A percentile compares a stretch with the other conserved stretches of the same genome.
Evolutionary conservation across 2,888 invertebrate genomes (phyloP).

Genomic region (Kryphioiulus occultus): DNA sequence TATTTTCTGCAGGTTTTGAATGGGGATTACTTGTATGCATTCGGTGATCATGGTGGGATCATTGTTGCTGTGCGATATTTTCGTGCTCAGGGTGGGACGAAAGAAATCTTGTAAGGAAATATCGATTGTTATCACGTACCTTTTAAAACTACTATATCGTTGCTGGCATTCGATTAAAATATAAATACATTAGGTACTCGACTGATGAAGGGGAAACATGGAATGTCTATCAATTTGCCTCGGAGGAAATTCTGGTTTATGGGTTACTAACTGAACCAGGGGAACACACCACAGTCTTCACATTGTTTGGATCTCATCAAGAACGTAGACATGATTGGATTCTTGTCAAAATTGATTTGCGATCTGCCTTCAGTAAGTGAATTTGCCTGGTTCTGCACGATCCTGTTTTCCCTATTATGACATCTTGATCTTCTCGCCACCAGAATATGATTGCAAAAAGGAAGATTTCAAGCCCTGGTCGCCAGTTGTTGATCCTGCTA

Average conservation of each 20-base stretch:
- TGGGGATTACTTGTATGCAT: slow-evolving; percentile 84
- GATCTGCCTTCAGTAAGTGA: slow-evolving; percentile 66
- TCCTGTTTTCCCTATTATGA: not conserved
- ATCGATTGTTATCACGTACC: not conserved
- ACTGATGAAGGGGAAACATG: slow-evolving; percentile 85
- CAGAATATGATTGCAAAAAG: slow-evolving; percentile 69
- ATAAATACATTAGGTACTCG: slow-evolving; percentile 70
- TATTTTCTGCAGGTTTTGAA: slow-evolving; percentile 66
- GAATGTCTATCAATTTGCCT: slow-evolving; percentile 74
- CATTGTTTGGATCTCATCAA: slow-evolving; percentile 84
- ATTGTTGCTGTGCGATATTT: slow-evolving; percentile 84
- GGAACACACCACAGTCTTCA: slow-evolving; percentile 90
- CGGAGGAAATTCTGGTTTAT: slow-evolving; percentile 80
- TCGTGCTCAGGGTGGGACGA: slow-evolving; percentile 77
- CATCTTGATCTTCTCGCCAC: slow-evolving; percentile 54
- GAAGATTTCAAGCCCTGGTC: slow-evolving; percentile 90
- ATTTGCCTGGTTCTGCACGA: not conserved
- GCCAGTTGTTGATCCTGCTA: slow-evolving; percentile 69
- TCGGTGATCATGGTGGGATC: slow-evolving; percentile 91
- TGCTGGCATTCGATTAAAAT: slow-evolving; percentile 28
- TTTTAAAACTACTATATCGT: not conserved
- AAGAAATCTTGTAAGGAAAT: slow-evolving; percentile 70
- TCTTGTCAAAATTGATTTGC: slow-evolving; percentile 76
- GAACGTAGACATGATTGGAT: slow-evolving; percentile 83
- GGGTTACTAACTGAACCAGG: slow-evolving; percentile 93